phyloP scores from a whole-genome alignment of 1,140 invertebrate species.

The Cydia amplana region DNA sequence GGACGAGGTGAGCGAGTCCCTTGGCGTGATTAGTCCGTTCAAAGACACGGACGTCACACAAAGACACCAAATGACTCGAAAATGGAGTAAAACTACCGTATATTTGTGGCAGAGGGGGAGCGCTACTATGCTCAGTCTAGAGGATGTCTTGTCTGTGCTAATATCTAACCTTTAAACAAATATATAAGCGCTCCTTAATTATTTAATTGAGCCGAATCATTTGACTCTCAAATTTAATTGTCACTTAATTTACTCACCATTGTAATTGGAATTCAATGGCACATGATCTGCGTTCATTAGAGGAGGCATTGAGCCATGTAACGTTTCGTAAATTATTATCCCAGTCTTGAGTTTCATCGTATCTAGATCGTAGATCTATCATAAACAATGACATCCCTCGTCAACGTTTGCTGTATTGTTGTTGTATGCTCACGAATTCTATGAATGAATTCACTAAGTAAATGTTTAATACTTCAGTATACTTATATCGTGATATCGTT shows the following conservation, averaged over 20 bases:
- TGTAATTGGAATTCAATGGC: conserved; percentile 14
- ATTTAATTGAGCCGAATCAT: background rate
- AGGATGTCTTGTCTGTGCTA: too few relatives aligned
- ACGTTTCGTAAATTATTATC: background rate
- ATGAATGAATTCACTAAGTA: too few relatives aligned
- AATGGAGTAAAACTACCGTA: too few relatives aligned
- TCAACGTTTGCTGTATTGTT: background rate
- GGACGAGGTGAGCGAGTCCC: too few relatives aligned
- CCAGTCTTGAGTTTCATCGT: background rate
- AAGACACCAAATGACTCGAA: too few relatives aligned
- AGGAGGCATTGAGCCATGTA: background rate
- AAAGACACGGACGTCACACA: too few relatives aligned
- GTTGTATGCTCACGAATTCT: background rate
- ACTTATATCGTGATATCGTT: too few relatives aligned
- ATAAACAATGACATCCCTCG: background rate
- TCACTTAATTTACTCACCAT: conserved; percentile 10
- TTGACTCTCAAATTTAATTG: conserved; percentile 16
- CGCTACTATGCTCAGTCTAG: too few relatives aligned
- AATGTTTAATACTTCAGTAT: too few relatives aligned
- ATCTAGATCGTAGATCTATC: background rate
- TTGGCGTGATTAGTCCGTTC: too few relatives aligned
- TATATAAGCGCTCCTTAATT: background rate
- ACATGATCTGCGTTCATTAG: conserved; percentile 13
- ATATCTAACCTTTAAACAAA: background rate
- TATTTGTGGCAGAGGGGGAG: too few relatives aligned